Evolutionary conservation across 2,888 invertebrate genomes (phyloP).

Genomic region (Augiades crinisus): DNA sequence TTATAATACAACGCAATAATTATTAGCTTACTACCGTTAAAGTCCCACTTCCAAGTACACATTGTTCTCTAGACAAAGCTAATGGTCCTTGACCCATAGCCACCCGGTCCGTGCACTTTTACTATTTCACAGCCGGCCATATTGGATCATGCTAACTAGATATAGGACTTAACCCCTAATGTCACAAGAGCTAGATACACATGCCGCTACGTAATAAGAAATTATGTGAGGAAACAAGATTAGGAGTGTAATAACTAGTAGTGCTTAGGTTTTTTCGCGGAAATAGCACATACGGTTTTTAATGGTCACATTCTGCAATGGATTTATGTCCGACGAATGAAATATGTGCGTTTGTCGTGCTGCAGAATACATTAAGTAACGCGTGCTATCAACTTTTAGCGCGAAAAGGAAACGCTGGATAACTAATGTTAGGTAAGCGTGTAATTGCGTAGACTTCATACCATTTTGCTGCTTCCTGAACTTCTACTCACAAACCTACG

Average conservation of each 20-base stretch:
- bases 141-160: slow-evolving; percentile 38
- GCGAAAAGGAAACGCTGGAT: too few species aligned
- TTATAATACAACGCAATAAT: too few species aligned
- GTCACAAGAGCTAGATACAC: slow-evolving; percentile 5
- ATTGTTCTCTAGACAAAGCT: slow-evolving; percentile 45
- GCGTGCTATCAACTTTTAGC: too few species aligned
- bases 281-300: not conserved
- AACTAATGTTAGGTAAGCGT: too few species aligned
- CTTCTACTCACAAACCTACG: too few species aligned
- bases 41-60: slow-evolving; percentile 12
- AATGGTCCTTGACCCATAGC: slow-evolving; percentile 64
- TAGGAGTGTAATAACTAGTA: not conserved
- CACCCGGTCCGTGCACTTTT: slow-evolving; percentile 56
- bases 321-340: too few species aligned
- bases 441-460: too few species aligned
- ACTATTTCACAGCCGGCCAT: slow-evolving; percentile 41
- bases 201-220: not conserved
- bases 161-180: slow-evolving; percentile 14
- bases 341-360: too few species aligned
- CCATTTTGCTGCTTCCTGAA: too few species aligned
- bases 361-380: too few species aligned
- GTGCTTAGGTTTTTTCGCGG: not conserved
- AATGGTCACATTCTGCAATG: too few species aligned
- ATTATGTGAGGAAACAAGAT: not conserved
- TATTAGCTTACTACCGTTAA: too few species aligned